Percentiles rank a stretch among this genome's conserved stretches.
phyloP scores from a whole-genome alignment of 2,113 vertebrate genomes.

The Callipepla californica region DNA sequence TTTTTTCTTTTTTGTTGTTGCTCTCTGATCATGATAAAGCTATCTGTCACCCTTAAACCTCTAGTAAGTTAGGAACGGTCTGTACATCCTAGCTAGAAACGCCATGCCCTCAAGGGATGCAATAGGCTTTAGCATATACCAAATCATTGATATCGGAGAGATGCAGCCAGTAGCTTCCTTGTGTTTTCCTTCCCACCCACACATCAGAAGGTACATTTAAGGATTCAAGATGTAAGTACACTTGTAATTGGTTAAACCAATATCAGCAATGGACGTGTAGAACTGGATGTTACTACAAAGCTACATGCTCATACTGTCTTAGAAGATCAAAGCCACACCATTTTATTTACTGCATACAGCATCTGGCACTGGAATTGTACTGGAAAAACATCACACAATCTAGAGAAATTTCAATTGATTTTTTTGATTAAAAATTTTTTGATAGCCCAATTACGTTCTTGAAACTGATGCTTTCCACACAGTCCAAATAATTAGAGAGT shows the following conservation, averaged over 20 bases:
- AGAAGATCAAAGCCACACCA: neutral
- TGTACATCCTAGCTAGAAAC: neutral
- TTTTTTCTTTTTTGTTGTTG: neutral
- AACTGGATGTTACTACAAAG: neutral
- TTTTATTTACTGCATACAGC: neutral
- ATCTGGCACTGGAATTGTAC: neutral
- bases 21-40: neutral
- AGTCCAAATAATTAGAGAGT: neutral
- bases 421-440: neutral
- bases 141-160: neutral
- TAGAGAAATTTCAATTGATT: neutral
- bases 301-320: neutral
- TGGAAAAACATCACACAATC: neutral
- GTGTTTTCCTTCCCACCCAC: neutral
- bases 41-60: neutral
- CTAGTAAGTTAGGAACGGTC: neutral
- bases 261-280: neutral
- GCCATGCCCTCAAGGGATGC: neutral
- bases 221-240: neutral
- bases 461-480: neutral
- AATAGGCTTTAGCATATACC: neutral
- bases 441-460: neutral
- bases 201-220: neutral
- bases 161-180: neutral
- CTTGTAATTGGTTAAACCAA: neutral